phyloP scores from a whole-genome alignment of 2,797 vertebrate genomes.

The Pseudopleuronectes americanus region DNA sequence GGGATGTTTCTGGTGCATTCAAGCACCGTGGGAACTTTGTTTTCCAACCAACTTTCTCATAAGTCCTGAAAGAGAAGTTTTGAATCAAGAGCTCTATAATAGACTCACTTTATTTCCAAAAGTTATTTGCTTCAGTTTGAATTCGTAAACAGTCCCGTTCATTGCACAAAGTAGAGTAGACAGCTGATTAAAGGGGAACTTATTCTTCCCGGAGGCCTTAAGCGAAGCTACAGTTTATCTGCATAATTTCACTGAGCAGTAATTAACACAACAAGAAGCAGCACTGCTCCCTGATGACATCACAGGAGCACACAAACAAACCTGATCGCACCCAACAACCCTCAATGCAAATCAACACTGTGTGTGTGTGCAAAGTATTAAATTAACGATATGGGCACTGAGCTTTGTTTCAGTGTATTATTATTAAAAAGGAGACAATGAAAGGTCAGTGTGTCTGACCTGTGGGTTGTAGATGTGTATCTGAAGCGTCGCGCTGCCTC shows the following conservation, averaged over 20 bases:
- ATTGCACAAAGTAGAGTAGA: conserved; percentile 14
- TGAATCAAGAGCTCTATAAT: neutral
- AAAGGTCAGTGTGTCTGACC: conserved; percentile 68
- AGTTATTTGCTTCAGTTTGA: conserved; percentile 33
- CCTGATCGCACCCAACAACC: conserved; percentile 6
- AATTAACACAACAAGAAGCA: conserved; percentile 52
- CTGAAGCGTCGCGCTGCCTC: conserved; percentile 61
- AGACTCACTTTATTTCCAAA: conserved; percentile 35
- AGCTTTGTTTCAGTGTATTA: conserved; percentile 1
- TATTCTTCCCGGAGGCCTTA: conserved; percentile 41
- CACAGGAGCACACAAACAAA: conserved; percentile 26
- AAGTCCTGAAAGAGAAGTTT: conserved; percentile 66
- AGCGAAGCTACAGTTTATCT: conserved; percentile 31
- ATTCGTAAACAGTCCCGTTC: conserved; percentile 30
- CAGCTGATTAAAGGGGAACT: conserved; percentile 34
- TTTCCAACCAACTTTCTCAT: conserved; percentile 79
- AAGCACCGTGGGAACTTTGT: conserved; percentile 68
- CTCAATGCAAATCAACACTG: neutral
- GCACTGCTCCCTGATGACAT: conserved; percentile 18
- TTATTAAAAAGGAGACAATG: conserved; percentile 5
- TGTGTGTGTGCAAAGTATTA: neutral
- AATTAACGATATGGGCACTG: too few relatives aligned
- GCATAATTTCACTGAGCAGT: conserved; percentile 47
- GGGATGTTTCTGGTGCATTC: conserved; percentile 63
- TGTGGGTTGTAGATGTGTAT: conserved; percentile 81